Evolutionary conservation across 2,888 invertebrate genomes (phyloP), one percentile per base, ranked within the genome.

Genomic region (Caenorhabditis sp.): DNA sequence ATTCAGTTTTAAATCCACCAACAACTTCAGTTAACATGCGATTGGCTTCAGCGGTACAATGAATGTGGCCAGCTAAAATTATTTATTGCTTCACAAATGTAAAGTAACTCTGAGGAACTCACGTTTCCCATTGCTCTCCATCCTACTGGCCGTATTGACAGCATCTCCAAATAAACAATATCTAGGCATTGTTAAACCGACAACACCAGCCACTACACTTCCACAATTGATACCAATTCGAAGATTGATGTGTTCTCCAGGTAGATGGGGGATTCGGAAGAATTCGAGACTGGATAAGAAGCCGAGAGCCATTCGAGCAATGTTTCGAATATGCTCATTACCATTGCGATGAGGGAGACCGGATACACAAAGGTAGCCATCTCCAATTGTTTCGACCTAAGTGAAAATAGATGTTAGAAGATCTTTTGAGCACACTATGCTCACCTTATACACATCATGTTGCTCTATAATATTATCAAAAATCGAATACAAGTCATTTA

Each of bases 401-500:
- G n/a, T n/a, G n/a, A n/a, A n/a, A n/a, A n/a, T n/a, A n/a, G n/a
- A n/a, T 31, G 31, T 4, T 31, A 31, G 5, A 31, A 7, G 4
- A 4, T 7, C 5, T 4, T 31, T 31, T 31, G 31, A 4, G 31
- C 31, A 31, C 10, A 10, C 31, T 7, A 31, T 10, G 5, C 31
- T 31, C 38, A 82, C 84, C 78, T 87, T 87, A 75, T 87, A 87
- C 36, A 83, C 85, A 59, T 87, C 85, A 61, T 83, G 78, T 53
- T 83, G 79, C 10, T 80, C 85, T 25, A 87, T 87, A 27, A 85
- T 83, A n/a, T 73, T 79, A 64, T 87, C 87, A 54, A 87, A 81
- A 2, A 77, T 66, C 0, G 84, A 81, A 71, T 86, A 86, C 8
- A 86, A 67, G 53, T 85, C 83, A 67, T 86, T 86, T 21, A 86